A percentile compares a stretch with the other conserved stretches of the same genome.
Conservation (phyloP, 2,113 vertebrate species). For the Microcebus jonahi region DNA sequence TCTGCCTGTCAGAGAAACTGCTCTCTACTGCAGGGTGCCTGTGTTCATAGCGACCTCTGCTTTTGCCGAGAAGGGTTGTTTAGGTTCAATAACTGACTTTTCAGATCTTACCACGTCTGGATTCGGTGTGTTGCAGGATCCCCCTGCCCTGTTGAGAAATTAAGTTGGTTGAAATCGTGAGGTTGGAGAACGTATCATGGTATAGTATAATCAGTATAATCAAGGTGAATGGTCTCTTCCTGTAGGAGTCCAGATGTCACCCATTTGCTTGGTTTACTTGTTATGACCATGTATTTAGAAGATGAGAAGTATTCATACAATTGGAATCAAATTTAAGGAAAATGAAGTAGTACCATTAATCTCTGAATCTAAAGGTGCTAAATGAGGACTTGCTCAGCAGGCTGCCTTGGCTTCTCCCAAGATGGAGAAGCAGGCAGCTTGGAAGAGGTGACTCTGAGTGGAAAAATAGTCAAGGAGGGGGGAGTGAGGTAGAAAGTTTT, state of each 20-base stretch:
- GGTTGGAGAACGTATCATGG: not conserved
- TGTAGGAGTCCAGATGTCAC: not conserved
- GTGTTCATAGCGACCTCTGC: not conserved
- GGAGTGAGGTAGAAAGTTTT: not conserved
- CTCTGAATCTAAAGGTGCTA: not conserved
- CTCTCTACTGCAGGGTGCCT: not conserved
- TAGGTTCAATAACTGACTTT: not conserved
- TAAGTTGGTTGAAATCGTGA: not conserved
- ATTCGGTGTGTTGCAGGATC: not conserved
- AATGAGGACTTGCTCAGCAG: not conserved
- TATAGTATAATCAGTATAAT: not conserved
- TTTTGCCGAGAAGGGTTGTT: not conserved
- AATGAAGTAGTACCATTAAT: not conserved
- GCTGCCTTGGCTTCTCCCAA: not conserved
- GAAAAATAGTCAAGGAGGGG: not conserved
- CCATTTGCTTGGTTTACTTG: not conserved
- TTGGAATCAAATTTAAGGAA: not conserved
- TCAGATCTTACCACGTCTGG: not conserved
- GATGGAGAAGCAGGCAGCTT: not conserved
- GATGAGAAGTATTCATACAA: not conserved
- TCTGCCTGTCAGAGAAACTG: not conserved
- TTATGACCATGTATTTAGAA: not conserved
- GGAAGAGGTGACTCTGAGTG: not conserved
- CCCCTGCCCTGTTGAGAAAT: not conserved
- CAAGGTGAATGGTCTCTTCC: not conserved